Conservation (phyloP, 2,888 invertebrate genomes). For the Linnaemya tessellans region DNA sequence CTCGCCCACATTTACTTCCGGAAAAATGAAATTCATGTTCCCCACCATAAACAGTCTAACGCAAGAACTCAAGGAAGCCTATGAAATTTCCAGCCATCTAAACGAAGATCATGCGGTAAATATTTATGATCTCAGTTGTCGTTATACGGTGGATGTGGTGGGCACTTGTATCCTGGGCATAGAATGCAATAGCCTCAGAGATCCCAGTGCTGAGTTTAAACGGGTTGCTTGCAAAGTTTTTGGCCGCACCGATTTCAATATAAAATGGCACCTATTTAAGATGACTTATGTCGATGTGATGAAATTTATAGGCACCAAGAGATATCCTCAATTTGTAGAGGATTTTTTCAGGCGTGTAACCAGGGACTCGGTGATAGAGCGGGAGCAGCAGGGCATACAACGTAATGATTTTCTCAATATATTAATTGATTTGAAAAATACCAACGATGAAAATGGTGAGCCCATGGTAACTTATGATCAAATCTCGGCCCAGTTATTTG, state of each 20-base stretch:
- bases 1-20: constrained; percentile 84
- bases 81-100: constrained; percentile 46
- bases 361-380: constrained; percentile 74
- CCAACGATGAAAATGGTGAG: constrained; percentile 53
- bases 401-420: constrained; percentile 78
- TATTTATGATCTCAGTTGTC: constrained; percentile 82
- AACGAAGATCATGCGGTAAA: constrained; percentile 77
- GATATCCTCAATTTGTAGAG: constrained; percentile 10
- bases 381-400: constrained; percentile 75
- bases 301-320: constrained; percentile 59
- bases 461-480: constrained; percentile 79
- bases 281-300: constrained; percentile 65
- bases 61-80: constrained; percentile 71
- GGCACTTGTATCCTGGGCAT: constrained; percentile 84
- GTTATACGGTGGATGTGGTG: constrained; percentile 84
- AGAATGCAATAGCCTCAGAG: constrained; percentile 82
- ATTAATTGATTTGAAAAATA: constrained; percentile 76
- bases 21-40: constrained; percentile 84
- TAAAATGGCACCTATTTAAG: constrained; percentile 75
- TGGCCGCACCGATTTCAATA: constrained; percentile 73
- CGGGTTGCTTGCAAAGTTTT: constrained; percentile 74
- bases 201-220: constrained; percentile 81
- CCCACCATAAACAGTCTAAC: constrained; percentile 79
- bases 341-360: constrained; percentile 75
- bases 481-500: constrained; percentile 84